phyloP scores from a whole-genome alignment of 2,888 invertebrate species.

The Bellardia pandia region DNA sequence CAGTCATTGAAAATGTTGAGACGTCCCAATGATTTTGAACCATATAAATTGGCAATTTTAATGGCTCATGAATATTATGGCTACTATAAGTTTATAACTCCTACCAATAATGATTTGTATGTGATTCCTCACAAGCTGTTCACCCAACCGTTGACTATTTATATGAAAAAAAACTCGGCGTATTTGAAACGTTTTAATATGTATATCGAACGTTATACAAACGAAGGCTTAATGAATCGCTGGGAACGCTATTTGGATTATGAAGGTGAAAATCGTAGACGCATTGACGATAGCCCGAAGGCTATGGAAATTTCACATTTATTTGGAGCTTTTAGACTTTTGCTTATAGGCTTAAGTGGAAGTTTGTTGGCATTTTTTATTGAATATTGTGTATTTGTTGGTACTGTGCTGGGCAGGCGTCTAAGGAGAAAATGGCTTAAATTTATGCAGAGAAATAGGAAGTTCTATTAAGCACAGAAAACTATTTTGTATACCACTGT shows the following conservation, averaged over 20 bases:
- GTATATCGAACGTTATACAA: conserved; percentile 70
- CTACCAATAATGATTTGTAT: conserved; percentile 59
- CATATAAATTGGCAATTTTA: conserved; percentile 71
- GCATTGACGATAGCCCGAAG: conserved; percentile 56
- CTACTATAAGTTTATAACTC: conserved; percentile 69
- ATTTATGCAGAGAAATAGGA: background rate
- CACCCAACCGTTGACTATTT: conserved; percentile 76
- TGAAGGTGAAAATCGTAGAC: background rate
- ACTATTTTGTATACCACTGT: too few relatives aligned
- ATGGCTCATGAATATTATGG: conserved; percentile 75
- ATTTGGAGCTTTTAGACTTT: conserved; percentile 67
- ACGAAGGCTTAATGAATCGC: conserved; percentile 73
- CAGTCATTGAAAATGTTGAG: conserved; percentile 73
- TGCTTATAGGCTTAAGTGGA: conserved; percentile 50
- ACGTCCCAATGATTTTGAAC: background rate
- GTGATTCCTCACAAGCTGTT: conserved; percentile 74
- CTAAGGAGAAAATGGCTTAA: conserved; percentile 1
- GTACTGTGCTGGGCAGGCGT: background rate
- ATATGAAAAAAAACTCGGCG: conserved; percentile 75
- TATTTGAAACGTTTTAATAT: conserved; percentile 72
- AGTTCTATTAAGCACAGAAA: background rate
- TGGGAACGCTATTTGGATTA: conserved; percentile 70
- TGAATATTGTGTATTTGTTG: conserved; percentile 34
- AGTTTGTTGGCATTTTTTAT: conserved; percentile 33
- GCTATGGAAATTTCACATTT: conserved; percentile 65